Evolutionary conservation across 2,797 vertebrate genomes (phyloP).

Genomic region (Sebastolobus altivelis): DNA sequence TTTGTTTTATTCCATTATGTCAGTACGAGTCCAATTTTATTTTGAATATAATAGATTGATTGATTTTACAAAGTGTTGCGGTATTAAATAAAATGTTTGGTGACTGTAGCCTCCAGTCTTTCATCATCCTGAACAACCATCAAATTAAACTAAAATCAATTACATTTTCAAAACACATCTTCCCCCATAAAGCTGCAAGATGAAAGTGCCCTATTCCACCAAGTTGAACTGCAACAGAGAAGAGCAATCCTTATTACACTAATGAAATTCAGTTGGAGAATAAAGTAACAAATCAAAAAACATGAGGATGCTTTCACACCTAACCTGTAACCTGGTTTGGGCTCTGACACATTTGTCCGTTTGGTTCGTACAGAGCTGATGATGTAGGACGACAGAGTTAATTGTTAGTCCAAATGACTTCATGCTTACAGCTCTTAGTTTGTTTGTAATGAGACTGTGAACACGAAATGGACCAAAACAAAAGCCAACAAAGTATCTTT

Average conservation of each 20-base stretch:
- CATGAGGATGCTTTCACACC: background rate
- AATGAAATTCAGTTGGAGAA: conserved; percentile 1
- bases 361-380: background rate
- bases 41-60: background rate
- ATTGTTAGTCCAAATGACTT: no score
- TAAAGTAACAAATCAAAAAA: background rate
- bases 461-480: background rate
- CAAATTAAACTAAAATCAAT: conserved; percentile 28
- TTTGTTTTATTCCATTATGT: conserved; percentile 15
- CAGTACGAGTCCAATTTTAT: background rate
- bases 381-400: background rate
- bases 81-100: conserved; percentile 10
- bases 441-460: background rate
- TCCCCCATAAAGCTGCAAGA: background rate
- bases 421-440: no score
- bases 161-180: background rate
- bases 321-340: background rate
- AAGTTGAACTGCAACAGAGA: background rate
- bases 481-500: background rate
- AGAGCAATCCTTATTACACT: background rate
- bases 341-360: background rate
- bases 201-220: background rate
- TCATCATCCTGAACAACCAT: background rate
- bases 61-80: background rate
- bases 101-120: background rate